Base-by-base conservation (phyloP, 2,888 invertebrate genomes). In the Leptinotarsa peninsularis region DNA sequence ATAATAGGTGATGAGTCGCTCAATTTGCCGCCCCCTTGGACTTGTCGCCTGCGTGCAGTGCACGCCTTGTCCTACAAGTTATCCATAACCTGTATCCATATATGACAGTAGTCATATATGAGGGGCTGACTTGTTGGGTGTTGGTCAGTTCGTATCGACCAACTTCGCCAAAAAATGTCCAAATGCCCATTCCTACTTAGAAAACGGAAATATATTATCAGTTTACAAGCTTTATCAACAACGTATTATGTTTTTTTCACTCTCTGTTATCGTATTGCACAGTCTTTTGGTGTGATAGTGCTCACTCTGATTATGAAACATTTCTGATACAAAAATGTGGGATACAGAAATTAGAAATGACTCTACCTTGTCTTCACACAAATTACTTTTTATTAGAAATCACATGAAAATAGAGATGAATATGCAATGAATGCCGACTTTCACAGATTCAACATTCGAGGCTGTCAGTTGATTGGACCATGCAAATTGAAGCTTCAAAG, bases 371-470 rank as follows among this genome's bases (percentile, higher is more conserved):
- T n/a, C 14, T 66, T 17, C 15, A n/a, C n/a, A 21, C 43, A 17
- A 43, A 66, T 21, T 43, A 66, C 27, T 15, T 7, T 14, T 5
- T 43, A 7, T 17, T 52, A 7, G 67, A 67, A 67, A 67, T 67
- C 21, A 18, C 67, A 49, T 21, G 18, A 14, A 15, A 52, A 50
- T 10, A 52, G 52, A 49, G 17, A 67, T 13, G 15, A 50, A 2
- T 4, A 50, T 13, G 49, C 5, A 50, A 15, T 13, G 21, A 50
- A 49, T 23, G 3, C 50, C 1, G 4, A 67, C 21, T 67, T 14
- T 43, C 66, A 67, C 18, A 49, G 33, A 27, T 67, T 27, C 43
- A 67, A 49, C 49, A 67, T 49, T 18, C 14, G 67, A 67, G 17
- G 49, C 15, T 17, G n/a, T 67, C 18, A 49, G 17, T 18, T 67